Percentiles rank a stretch among this genome's conserved stretches.
phyloP scores from a whole-genome alignment of 2,888 invertebrate genomes.

The Thalpophila matura region DNA sequence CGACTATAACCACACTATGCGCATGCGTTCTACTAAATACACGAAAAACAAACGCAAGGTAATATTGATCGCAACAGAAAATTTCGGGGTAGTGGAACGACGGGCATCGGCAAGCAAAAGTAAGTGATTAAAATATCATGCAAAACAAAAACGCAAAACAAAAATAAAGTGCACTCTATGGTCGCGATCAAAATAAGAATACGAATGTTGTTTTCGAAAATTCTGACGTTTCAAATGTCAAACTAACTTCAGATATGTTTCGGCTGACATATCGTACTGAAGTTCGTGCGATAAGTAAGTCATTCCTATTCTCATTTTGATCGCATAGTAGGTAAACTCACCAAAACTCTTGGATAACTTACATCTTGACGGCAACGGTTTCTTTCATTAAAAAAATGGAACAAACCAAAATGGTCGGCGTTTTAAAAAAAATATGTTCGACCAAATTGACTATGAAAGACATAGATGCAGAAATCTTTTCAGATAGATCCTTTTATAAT shows the following conservation, averaged over 20 bases:
- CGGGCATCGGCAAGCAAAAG: slow-evolving; percentile 42
- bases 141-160: slow-evolving; percentile 29
- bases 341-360: slow-evolving; percentile 28
- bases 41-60: slow-evolving; percentile 21
- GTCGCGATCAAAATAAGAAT: slow-evolving; percentile 28
- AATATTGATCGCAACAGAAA: slow-evolving; percentile 12
- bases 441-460: background rate
- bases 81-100: slow-evolving; percentile 52
- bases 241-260: background rate
- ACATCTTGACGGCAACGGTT: background rate
- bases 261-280: background rate
- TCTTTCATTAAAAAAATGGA: background rate
- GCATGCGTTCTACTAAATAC: slow-evolving; percentile 59
- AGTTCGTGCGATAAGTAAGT: background rate
- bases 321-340: slow-evolving; percentile 18
- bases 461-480: slow-evolving; percentile 11
- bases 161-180: slow-evolving; percentile 39
- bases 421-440: slow-evolving; percentile 2
- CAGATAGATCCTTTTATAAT: background rate
- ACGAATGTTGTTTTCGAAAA: slow-evolving; percentile 18
- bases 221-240: slow-evolving; percentile 15
- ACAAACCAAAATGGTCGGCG: background rate
- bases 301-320: slow-evolving; percentile 27
- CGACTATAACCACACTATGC: slow-evolving; percentile 35
- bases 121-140: slow-evolving; percentile 59